Evolutionary conservation across 1,140 invertebrate genomes (phyloP).

Genomic region (Octopus bimaculoides): DNA sequence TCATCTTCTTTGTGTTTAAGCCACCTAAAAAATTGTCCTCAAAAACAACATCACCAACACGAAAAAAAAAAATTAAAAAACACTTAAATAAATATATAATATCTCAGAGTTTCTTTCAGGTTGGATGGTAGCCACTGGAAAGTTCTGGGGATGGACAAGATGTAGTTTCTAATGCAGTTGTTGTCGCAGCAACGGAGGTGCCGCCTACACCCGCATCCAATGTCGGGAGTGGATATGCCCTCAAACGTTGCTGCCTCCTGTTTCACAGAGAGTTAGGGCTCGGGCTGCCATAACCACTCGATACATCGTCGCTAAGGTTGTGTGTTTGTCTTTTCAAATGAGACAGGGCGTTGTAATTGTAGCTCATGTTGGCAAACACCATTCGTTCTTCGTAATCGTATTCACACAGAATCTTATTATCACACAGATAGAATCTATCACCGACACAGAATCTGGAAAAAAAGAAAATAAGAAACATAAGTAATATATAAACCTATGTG

Average conservation of each 20-base stretch:
- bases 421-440: conserved; percentile 86
- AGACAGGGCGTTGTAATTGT: conserved; percentile 80
- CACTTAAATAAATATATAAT: too few species aligned
- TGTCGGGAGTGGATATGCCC: not conserved
- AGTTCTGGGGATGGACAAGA: too few species aligned
- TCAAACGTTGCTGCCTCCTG: conserved; percentile 1
- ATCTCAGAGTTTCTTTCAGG: too few species aligned
- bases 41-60: too few species aligned
- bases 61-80: too few species aligned
- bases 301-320: conserved; percentile 58
- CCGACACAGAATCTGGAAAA: conserved; percentile 86
- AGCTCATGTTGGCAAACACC: conserved; percentile 81
- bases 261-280: conserved; percentile 45
- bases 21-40: too few species aligned
- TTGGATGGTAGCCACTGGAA: too few species aligned
- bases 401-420: conserved; percentile 91
- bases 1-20: too few species aligned
- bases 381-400: conserved; percentile 90
- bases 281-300: conserved; percentile 58
- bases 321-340: conserved; percentile 83
- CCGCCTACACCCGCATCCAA: not conserved
- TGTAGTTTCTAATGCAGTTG: too few species aligned
- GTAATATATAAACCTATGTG: too few species aligned
- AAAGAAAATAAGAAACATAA: conserved; percentile 29
- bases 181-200: conserved; percentile 1